Evolutionary conservation across 1,140 invertebrate species (phyloP).

Genomic region (Drosophila novamexicana): DNA sequence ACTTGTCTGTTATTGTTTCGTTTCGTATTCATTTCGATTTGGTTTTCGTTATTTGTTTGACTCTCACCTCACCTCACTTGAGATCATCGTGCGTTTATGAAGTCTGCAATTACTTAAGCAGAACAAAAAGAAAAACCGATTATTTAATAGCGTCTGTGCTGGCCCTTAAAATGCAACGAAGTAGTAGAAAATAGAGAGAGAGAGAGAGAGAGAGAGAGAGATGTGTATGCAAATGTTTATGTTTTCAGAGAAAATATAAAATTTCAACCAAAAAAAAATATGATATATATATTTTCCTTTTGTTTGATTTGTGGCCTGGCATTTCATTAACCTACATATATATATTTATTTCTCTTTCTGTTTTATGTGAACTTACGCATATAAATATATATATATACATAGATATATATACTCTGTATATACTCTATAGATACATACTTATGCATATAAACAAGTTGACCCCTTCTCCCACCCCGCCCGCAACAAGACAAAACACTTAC

Average conservation of each 20-base stretch:
- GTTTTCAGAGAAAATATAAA: constrained; percentile 35
- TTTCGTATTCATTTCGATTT: constrained; percentile 32
- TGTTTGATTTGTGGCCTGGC: constrained; percentile 41
- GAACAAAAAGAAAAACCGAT: constrained; percentile 84
- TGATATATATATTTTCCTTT: constrained; percentile 41
- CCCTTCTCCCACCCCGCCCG: not conserved
- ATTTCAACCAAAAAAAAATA: constrained; percentile 12
- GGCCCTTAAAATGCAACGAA: constrained; percentile 76
- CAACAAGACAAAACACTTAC: constrained; percentile 59
- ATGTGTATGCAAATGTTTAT: constrained; percentile 65
- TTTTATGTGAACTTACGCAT: constrained; percentile 13
- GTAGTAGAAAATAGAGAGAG: constrained; percentile 63
- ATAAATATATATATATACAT: constrained; percentile 29
- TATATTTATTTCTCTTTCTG: constrained; percentile 15
- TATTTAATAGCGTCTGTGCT: constrained; percentile 82
- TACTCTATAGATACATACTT: constrained; percentile 32
- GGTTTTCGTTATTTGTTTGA: constrained; percentile 63
- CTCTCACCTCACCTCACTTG: constrained; percentile 82
- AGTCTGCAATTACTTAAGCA: constrained; percentile 84
- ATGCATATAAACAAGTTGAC: constrained; percentile 22
- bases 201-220: constrained; percentile 61
- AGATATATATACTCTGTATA: constrained; percentile 46
- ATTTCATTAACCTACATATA: constrained; percentile 36
- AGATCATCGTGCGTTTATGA: constrained; percentile 82
- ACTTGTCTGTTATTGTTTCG: constrained; percentile 44